A percentile compares a stretch with the other conserved stretches of the same genome.
phyloP scores from a whole-genome alignment of 1,140 invertebrate genomes.

The Cotesia vestalis region DNA sequence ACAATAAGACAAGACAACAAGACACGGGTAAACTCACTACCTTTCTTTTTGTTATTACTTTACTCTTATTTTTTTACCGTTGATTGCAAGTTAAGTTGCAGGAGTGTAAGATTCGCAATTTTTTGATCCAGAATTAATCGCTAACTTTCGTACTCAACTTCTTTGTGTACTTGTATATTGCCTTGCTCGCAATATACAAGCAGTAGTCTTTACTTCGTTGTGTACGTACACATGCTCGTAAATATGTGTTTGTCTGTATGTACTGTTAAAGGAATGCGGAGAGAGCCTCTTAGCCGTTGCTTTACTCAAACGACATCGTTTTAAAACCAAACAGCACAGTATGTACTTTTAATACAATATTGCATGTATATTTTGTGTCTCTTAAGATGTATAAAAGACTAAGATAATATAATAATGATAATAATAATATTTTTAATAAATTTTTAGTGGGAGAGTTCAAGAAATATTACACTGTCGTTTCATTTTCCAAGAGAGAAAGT shows the following conservation, averaged over 20 bases:
- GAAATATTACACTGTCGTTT: conserved; percentile 40
- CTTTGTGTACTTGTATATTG: too few species aligned
- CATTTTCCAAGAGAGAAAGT: conserved; percentile 47
- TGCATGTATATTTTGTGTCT: too few species aligned
- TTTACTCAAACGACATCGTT: conserved; percentile 9
- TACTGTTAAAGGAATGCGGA: conserved; percentile 26
- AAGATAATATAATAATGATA: conserved; percentile 21
- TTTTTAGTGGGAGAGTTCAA: conserved; percentile 35
- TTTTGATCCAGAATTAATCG: too few species aligned
- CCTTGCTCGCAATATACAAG: too few species aligned
- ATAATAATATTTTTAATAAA: conserved; percentile 12
- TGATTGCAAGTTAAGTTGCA: not conserved
- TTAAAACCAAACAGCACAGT: conserved; percentile 13
- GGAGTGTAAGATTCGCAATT: too few species aligned
- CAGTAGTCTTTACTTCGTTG: too few species aligned
- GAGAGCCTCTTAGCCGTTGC: conserved; percentile 28
- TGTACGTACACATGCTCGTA: too few species aligned
- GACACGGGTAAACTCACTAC: not conserved
- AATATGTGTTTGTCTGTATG: not conserved
- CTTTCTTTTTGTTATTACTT: conserved; percentile 20
- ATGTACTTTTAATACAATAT: conserved; percentile 4
- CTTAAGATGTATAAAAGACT: not conserved
- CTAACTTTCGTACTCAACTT: too few species aligned
- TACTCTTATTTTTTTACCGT: not conserved
- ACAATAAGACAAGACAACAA: too few species aligned